phyloP scores from a whole-genome alignment of 2,888 invertebrate species.

The Sisyra nigra region DNA sequence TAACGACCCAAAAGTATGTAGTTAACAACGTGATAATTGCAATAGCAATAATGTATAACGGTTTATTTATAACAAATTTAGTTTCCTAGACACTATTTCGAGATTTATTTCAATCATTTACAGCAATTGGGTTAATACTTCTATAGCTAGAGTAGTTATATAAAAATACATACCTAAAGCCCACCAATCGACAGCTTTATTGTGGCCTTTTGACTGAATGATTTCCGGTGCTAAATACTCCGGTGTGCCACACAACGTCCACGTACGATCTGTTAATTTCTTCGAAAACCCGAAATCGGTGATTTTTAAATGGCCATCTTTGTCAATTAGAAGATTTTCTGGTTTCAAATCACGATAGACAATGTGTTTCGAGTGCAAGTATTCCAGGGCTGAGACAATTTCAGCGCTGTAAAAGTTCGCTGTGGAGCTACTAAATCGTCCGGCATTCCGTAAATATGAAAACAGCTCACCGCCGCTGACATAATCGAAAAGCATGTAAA shows the following conservation, averaged over 20 bases:
- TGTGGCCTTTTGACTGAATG: slow-evolving; percentile 95
- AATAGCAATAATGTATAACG: too few relatives aligned
- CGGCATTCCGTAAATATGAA: slow-evolving; percentile 84
- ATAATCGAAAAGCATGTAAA: slow-evolving; percentile 96
- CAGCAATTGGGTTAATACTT: too few relatives aligned
- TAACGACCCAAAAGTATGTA: too few relatives aligned
- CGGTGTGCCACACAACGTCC: slow-evolving; percentile 93
- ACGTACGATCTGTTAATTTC: slow-evolving; percentile 83
- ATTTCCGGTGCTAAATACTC: slow-evolving; percentile 96
- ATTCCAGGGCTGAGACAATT: slow-evolving; percentile 86
- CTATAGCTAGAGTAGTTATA: too few relatives aligned
- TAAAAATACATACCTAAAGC: slow-evolving; percentile 62
- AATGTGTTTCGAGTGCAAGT: slow-evolving; percentile 77
- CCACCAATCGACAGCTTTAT: slow-evolving; percentile 99
- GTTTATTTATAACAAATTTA: too few relatives aligned
- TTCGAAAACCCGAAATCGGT: slow-evolving; percentile 98
- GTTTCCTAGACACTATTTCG: too few relatives aligned
- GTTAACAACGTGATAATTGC: too few relatives aligned
- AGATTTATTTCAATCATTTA: too few relatives aligned
- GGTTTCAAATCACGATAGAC: slow-evolving; percentile 64
- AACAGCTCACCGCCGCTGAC: slow-evolving; percentile 95
- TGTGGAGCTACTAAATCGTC: slow-evolving; percentile 72
- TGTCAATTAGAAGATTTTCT: slow-evolving; percentile 84
- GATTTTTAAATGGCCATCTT: slow-evolving; percentile 89
- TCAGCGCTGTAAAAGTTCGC: slow-evolving; percentile 89